Conservation (phyloP, 2,888 invertebrate species). For the Tiliacea citrago region DNA sequence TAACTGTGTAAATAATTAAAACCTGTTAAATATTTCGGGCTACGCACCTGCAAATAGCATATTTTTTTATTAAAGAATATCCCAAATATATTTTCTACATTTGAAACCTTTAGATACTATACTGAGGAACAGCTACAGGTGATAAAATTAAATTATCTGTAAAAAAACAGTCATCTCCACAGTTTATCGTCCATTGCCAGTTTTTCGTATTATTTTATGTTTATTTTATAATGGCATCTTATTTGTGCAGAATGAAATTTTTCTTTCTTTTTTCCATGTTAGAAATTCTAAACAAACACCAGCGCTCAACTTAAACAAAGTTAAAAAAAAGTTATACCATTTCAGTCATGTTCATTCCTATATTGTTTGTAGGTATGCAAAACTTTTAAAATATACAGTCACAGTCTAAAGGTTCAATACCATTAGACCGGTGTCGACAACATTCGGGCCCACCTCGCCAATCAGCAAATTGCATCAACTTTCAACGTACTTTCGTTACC, state of each 20-base stretch:
- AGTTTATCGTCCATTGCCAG: neutral
- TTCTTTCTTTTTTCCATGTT: too few species aligned
- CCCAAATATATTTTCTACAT: too few species aligned
- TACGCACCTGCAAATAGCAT: too few species aligned
- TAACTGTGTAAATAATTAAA: too few species aligned
- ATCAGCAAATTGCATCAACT: constrained; percentile 64
- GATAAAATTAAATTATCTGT: neutral
- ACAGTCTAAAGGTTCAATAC: constrained; percentile 17
- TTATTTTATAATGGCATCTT: too few species aligned
- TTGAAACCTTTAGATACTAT: too few species aligned
- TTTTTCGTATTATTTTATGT: neutral
- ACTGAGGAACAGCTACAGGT: too few species aligned
- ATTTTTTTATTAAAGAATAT: too few species aligned
- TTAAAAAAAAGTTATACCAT: neutral
- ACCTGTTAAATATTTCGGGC: too few species aligned
- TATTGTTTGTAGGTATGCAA: constrained; percentile 13
- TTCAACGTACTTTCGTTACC: constrained; percentile 10
- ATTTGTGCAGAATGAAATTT: too few species aligned
- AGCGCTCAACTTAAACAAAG: neutral
- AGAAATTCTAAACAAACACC: neutral
- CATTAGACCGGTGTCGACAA: constrained; percentile 27
- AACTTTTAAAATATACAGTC: constrained; percentile 18
- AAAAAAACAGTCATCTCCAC: neutral
- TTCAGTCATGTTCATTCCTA: neutral
- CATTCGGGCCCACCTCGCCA: constrained; percentile 32